These are phyloP conservation scores for Ctenopoma multispine DNA, from an alignment of 2,797 vertebrate genomes.

Conservation along the genomic window DNA sequence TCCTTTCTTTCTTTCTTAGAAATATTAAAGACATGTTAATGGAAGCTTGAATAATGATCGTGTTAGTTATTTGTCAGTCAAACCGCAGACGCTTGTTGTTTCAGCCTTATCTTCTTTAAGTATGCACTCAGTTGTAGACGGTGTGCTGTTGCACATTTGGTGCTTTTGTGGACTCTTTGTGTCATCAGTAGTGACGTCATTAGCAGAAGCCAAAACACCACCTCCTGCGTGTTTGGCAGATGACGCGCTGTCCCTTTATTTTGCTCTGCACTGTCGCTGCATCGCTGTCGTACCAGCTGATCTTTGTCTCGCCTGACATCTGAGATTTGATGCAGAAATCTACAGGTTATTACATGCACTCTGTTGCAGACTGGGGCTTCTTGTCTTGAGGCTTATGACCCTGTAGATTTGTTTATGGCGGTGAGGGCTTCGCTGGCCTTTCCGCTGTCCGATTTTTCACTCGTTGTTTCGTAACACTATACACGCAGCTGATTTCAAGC, in stretches of 20 bases:
- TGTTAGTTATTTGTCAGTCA: not conserved
- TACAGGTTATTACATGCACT: not conserved
- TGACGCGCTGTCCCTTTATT: not conserved
- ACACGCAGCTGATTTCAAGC: no score
- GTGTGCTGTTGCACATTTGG: not conserved
- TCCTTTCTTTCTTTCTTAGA: not conserved
- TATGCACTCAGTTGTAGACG: not conserved
- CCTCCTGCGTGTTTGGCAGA: not conserved
- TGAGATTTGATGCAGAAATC: not conserved
- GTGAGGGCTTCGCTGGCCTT: not conserved
- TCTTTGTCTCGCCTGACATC: conserved; percentile 1
- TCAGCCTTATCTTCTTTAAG: no score
- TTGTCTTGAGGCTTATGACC: not conserved
- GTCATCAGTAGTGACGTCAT: not conserved
- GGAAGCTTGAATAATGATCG: not conserved
- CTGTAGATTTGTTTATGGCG: not conserved
- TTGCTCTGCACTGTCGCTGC: conserved; percentile 1
- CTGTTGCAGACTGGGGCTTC: conserved; percentile 5
- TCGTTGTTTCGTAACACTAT: not conserved
- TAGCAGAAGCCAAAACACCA: not conserved
- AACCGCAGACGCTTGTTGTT: not conserved
- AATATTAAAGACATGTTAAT: not conserved
- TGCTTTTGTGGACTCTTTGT: not conserved
- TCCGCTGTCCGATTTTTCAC: not conserved
- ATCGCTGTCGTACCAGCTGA: not conserved